Percentiles rank a stretch among this genome's conserved stretches.
Evolutionary conservation across 1,140 invertebrate genomes (phyloP).

Genomic region (Drosophila kanapiae): DNA sequence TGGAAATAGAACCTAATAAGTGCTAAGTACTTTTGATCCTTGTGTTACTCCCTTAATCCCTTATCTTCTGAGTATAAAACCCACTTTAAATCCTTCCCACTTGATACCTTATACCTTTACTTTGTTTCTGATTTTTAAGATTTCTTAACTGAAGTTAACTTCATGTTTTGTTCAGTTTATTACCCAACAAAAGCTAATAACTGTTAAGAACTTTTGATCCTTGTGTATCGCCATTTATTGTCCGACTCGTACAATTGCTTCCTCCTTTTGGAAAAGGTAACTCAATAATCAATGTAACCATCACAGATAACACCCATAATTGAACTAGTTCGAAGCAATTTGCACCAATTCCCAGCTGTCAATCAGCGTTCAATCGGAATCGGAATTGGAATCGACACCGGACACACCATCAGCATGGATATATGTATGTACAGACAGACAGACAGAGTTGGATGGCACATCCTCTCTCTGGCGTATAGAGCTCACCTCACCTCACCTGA

Average conservation of each 20-base stretch:
- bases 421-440: not conserved
- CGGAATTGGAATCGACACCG: conserved; percentile 42
- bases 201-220: too few relatives aligned
- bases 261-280: not conserved
- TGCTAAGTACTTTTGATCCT: too few relatives aligned
- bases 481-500: too few relatives aligned
- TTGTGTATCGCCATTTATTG: too few relatives aligned
- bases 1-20: too few relatives aligned
- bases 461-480: conserved; percentile 13
- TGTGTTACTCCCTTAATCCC: too few relatives aligned
- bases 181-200: too few relatives aligned
- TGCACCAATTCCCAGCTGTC: conserved; percentile 41
- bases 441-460: conserved; percentile 9
- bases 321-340: conserved; percentile 33
- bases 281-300: conserved; percentile 17
- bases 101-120: too few relatives aligned
- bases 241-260: not conserved
- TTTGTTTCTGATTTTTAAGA: not conserved
- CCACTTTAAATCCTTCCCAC: too few relatives aligned
- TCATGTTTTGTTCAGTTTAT: too few relatives aligned
- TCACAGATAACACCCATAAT: conserved; percentile 27
- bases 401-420: conserved; percentile 1
- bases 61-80: too few relatives aligned
- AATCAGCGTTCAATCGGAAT: conserved; percentile 38
- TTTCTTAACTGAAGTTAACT: too few relatives aligned